These are phyloP conservation scores for Sardina pilchardus DNA, from an alignment of 2,113 vertebrate species.

Conservation along the genomic window DNA sequence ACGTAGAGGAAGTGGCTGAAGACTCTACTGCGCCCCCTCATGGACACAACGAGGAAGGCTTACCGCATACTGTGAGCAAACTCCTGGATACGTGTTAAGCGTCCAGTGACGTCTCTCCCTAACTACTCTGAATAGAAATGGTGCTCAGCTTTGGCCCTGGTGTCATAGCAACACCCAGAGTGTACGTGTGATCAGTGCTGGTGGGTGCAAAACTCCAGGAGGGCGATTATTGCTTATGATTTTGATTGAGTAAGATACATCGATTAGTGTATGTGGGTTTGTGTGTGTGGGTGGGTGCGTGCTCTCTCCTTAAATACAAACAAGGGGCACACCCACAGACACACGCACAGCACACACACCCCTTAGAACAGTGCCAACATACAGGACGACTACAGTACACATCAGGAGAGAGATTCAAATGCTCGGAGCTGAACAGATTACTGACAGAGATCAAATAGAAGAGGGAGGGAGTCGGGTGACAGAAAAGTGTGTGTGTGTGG, in stretches of 20 bases:
- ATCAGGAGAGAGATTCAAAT: background rate
- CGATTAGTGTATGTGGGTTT: background rate
- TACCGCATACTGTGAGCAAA: conserved; percentile 5
- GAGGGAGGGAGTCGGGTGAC: background rate
- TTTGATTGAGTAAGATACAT: background rate
- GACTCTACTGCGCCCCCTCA: conserved; percentile 7
- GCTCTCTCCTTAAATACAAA: background rate
- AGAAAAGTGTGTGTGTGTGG: no score
- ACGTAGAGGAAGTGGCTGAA: conserved; percentile 6
- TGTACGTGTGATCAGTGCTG: background rate
- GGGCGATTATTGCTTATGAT: background rate
- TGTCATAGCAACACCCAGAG: background rate
- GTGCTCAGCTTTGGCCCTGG: conserved; percentile 1
- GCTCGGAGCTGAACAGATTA: background rate
- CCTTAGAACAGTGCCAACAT: background rate
- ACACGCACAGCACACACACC: background rate
- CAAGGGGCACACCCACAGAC: background rate
- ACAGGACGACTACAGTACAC: background rate
- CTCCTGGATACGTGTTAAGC: background rate
- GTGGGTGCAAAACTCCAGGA: background rate
- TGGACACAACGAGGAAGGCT: conserved; percentile 15
- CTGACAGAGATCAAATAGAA: background rate
- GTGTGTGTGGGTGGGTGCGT: background rate
- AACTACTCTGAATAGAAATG: background rate
- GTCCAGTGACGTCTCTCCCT: background rate